phyloP scores from a whole-genome alignment of 1,140 invertebrate species.

The Eulimnadia texana region DNA sequence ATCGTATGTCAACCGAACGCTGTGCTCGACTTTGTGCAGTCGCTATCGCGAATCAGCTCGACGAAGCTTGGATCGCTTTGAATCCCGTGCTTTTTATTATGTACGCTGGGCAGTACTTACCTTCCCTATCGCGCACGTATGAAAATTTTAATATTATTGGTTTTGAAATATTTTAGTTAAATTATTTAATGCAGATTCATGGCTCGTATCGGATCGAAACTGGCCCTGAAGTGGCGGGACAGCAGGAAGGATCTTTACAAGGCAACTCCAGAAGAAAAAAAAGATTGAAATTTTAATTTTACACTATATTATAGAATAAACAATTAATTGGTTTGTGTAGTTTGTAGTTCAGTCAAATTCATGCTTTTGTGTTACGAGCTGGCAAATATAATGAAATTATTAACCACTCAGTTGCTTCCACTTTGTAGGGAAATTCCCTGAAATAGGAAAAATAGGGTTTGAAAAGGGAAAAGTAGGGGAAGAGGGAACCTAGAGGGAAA shows the following conservation, averaged over 20 bases:
- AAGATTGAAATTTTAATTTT: neutral
- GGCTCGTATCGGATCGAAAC: neutral
- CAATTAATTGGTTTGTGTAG: too few species aligned
- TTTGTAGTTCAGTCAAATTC: too few species aligned
- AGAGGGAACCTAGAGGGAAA: too few species aligned
- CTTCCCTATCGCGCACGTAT: slow-evolving; percentile 41
- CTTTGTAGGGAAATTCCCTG: too few species aligned
- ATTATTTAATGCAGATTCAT: slow-evolving; percentile 1
- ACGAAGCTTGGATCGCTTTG: slow-evolving; percentile 57
- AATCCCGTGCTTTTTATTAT: slow-evolving; percentile 44
- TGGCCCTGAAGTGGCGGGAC: neutral
- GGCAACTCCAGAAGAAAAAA: neutral
- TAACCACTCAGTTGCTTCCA: too few species aligned
- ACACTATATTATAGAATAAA: too few species aligned
- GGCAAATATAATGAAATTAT: too few species aligned
- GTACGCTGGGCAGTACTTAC: slow-evolving; percentile 49
- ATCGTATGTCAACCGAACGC: slow-evolving; percentile 48
- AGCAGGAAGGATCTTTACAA: slow-evolving; percentile 1
- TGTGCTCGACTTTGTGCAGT: slow-evolving; percentile 56
- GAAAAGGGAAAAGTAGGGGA: too few species aligned
- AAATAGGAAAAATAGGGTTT: too few species aligned
- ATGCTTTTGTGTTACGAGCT: too few species aligned
- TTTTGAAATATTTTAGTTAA: neutral
- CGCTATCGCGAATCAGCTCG: slow-evolving; percentile 56
- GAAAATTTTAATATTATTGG: slow-evolving; percentile 10